Conservation (phyloP, 2,888 invertebrate genomes). For the Ferrisia virgata region DNA sequence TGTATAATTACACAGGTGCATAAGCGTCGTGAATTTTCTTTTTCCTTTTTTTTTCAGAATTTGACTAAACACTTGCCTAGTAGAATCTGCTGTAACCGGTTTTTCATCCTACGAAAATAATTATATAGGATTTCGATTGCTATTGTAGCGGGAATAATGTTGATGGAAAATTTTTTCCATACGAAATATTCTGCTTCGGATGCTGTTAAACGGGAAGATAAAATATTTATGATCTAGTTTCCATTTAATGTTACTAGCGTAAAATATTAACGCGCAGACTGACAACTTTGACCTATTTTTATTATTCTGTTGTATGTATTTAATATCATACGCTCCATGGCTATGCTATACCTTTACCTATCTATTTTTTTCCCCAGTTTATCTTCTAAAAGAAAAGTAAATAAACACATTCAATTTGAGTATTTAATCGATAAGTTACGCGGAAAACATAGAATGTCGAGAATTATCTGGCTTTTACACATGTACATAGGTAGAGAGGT, state of each 20-base stretch:
- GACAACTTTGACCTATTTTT: slow-evolving; percentile 30
- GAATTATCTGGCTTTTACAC: background rate
- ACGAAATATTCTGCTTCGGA: background rate
- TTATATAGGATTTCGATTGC: too few species aligned
- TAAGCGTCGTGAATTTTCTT: too few species aligned
- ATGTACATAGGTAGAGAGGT: too few species aligned
- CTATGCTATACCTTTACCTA: too few species aligned
- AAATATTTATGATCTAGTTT: slow-evolving; percentile 21
- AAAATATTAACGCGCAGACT: slow-evolving; percentile 26
- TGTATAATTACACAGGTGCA: too few species aligned
- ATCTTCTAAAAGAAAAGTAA: background rate
- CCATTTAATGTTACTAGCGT: slow-evolving; percentile 15
- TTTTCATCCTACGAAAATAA: background rate
- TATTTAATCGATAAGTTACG: background rate
- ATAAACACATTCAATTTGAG: slow-evolving; percentile 1
- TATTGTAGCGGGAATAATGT: background rate
- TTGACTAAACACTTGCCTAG: too few species aligned
- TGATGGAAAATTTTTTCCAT: background rate
- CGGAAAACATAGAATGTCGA: background rate
- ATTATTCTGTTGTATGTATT: background rate
- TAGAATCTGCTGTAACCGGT: too few species aligned
- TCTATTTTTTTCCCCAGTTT: background rate
- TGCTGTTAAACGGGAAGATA: slow-evolving; percentile 19
- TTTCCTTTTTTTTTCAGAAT: too few species aligned
- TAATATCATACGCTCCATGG: background rate